A percentile compares a stretch with the other conserved stretches of the same genome.
Conservation (phyloP, 1,140 invertebrate species). For the Mya arenaria region DNA sequence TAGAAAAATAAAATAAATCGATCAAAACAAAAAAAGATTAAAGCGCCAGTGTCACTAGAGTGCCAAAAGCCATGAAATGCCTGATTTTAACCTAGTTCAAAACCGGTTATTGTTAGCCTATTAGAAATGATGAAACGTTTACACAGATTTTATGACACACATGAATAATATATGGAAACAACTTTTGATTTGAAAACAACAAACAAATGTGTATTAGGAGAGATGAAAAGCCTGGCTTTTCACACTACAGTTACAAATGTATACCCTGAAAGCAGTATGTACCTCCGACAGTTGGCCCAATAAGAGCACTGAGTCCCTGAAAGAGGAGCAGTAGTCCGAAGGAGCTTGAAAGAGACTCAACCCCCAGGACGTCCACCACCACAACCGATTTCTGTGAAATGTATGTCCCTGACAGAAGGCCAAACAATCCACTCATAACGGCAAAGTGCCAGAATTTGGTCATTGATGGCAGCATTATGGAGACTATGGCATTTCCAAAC, state of each 20-base stretch:
- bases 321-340: constrained; percentile 96
- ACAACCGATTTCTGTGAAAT: constrained; percentile 96
- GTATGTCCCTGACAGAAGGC: constrained; percentile 73
- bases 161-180: background rate
- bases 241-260: background rate
- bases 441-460: constrained; percentile 58
- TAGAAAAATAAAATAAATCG: too few relatives aligned
- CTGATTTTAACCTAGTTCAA: too few relatives aligned
- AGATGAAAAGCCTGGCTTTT: background rate
- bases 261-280: background rate
- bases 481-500: constrained; percentile 59
- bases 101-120: background rate
- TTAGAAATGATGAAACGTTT: background rate
- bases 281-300: constrained; percentile 94
- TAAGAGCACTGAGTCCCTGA: constrained; percentile 93
- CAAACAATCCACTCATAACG: constrained; percentile 65
- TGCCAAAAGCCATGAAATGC: too few relatives aligned
- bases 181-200: background rate
- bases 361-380: constrained; percentile 93
- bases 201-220: background rate
- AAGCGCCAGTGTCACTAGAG: too few relatives aligned
- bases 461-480: constrained; percentile 63
- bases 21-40: too few relatives aligned
- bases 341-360: constrained; percentile 95
- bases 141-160: background rate